Percentiles rank a stretch among this genome's conserved stretches.
Conservation (phyloP, 2,113 vertebrate genomes). For the Apaloderma vittatum region DNA sequence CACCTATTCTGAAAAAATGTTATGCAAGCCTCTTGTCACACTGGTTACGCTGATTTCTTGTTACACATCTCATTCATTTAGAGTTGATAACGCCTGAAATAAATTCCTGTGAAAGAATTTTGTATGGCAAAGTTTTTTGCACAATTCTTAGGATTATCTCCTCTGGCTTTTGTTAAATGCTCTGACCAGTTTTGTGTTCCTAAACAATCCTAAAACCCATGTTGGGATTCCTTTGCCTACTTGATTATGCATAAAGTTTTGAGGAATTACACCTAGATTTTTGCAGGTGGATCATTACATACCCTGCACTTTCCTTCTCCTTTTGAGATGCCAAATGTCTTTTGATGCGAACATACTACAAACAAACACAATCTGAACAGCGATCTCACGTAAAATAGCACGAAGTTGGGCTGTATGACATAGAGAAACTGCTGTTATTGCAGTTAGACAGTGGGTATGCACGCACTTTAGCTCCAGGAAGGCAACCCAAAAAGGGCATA, state of each 20-base stretch:
- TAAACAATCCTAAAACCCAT: slow-evolving; percentile 3
- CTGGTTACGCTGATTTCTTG: neutral
- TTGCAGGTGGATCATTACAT: neutral
- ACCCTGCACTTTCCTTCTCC: neutral
- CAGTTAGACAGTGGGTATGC: neutral
- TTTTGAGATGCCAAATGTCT: neutral
- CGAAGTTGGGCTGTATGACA: neutral
- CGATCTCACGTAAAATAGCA: neutral
- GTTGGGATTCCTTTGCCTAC: slow-evolving; percentile 25
- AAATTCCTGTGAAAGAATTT: neutral
- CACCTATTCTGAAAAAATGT: neutral
- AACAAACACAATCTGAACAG: neutral
- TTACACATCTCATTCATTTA: neutral
- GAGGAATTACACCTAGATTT: neutral
- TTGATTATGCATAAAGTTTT: neutral
- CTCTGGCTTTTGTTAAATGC: neutral
- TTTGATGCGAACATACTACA: neutral
- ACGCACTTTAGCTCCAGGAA: neutral
- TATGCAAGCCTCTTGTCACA: neutral
- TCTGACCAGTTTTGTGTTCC: neutral
- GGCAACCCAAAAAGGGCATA: neutral
- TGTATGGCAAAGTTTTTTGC: neutral
- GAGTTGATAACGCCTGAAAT: neutral
- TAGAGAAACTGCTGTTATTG: neutral
- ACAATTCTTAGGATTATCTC: slow-evolving; percentile 5